A percentile compares a stretch with the other conserved stretches of the same genome.
Evolutionary conservation across 1,140 invertebrate genomes (phyloP).

Genomic region (Heliothis subflexa): DNA sequence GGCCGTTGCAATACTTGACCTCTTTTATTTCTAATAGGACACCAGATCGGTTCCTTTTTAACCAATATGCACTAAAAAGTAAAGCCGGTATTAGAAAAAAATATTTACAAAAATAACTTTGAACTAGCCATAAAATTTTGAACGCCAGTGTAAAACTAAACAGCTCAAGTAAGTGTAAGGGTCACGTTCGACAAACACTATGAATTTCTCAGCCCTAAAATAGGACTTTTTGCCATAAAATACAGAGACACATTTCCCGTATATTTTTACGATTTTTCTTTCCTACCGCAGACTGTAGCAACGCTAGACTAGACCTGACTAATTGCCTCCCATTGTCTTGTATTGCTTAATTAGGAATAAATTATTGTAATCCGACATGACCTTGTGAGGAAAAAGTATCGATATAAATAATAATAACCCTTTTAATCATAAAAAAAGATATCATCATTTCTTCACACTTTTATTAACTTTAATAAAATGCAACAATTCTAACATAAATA

Average conservation of each 20-base stretch:
- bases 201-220: not conserved
- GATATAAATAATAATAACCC: too few species aligned
- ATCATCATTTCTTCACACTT: not conserved
- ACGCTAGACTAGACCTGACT: not conserved
- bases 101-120: too few species aligned
- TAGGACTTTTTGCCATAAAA: not conserved
- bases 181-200: conserved; percentile 14
- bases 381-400: too few species aligned
- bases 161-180: conserved; percentile 2
- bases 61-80: too few species aligned
- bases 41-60: too few species aligned
- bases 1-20: too few species aligned
- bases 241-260: not conserved
- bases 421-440: too few species aligned
- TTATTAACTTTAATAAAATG: not conserved
- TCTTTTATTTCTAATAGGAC: too few species aligned
- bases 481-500: not conserved
- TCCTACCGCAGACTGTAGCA: not conserved
- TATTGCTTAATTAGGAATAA: not conserved
- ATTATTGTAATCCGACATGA: too few species aligned
- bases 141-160: not conserved
- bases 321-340: not conserved
- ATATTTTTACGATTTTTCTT: not conserved
- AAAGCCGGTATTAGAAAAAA: too few species aligned
- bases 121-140: not conserved